A percentile compares a stretch with the other conserved stretches of the same genome.
These are phyloP conservation scores for Corythoichthys haematopterus DNA, from an alignment of 2,113 vertebrate species.

Conservation along the genomic window DNA sequence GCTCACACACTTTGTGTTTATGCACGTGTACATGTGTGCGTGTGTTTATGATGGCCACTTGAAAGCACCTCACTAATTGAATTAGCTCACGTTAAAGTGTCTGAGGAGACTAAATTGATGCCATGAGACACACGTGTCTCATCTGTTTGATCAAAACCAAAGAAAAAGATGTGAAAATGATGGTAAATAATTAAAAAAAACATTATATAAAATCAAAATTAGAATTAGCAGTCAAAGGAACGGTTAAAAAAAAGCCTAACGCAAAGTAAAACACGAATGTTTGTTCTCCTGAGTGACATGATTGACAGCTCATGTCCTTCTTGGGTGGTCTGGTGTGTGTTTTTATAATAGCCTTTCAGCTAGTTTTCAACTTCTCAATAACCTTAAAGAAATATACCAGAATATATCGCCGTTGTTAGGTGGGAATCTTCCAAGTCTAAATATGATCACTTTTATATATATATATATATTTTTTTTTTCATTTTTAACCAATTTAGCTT, in stretches of 20 bases:
- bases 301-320: slow-evolving; percentile 58
- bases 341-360: slow-evolving; percentile 27
- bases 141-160: not conserved
- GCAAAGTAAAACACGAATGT: slow-evolving; percentile 38
- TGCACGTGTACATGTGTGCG: no score
- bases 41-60: not conserved
- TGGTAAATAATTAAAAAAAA: not conserved
- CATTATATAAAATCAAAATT: not conserved
- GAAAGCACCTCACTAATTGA: slow-evolving; percentile 1
- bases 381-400: not conserved
- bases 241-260: not conserved
- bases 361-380: slow-evolving; percentile 37
- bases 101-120: not conserved
- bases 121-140: not conserved
- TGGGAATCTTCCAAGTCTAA: not conserved
- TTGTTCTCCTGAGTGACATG: slow-evolving; percentile 43
- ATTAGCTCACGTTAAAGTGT: slow-evolving; percentile 1
- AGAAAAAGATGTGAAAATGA: not conserved
- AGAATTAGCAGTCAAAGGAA: not conserved
- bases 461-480: not conserved
- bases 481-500: not conserved
- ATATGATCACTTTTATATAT: not conserved
- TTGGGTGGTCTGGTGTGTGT: slow-evolving; percentile 64
- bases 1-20: slow-evolving; percentile 19
- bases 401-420: not conserved